These are phyloP conservation scores for Luscinia megarhynchos DNA, from an alignment of 2,797 vertebrate genomes.

Conservation along the genomic window DNA sequence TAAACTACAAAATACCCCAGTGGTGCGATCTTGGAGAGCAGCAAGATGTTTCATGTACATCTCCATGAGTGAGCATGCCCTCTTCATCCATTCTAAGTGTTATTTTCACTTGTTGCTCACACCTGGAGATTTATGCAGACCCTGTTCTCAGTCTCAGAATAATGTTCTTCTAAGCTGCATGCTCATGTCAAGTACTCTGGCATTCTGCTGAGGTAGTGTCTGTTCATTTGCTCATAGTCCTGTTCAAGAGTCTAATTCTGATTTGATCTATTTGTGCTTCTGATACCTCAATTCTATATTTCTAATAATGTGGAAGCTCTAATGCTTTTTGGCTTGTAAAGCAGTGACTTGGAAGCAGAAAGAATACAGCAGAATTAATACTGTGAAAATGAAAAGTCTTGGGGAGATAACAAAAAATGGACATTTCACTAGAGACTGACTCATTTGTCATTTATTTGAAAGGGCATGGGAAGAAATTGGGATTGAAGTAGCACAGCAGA, in stretches of 20 bases:
- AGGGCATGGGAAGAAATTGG: not conserved
- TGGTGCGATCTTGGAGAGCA: not conserved
- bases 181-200: not conserved
- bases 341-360: not conserved
- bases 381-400: not conserved
- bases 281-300: not conserved
- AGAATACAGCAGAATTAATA: not conserved
- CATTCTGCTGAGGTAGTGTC: not conserved
- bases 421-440: not conserved
- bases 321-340: not conserved
- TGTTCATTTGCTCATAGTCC: not conserved
- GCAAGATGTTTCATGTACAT: not conserved
- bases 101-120: not conserved
- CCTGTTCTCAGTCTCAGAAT: not conserved
- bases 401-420: not conserved
- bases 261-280: not conserved
- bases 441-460: conserved; percentile 7
- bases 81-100: not conserved
- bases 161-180: not conserved
- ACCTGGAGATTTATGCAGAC: not conserved
- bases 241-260: not conserved
- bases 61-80: not conserved
- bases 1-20: not conserved
- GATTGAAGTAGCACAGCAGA: not conserved
- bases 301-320: not conserved